A percentile compares a stretch with the other conserved stretches of the same genome.
phyloP scores from a whole-genome alignment of 1,140 invertebrate genomes.

The Dendroctonus valens region DNA sequence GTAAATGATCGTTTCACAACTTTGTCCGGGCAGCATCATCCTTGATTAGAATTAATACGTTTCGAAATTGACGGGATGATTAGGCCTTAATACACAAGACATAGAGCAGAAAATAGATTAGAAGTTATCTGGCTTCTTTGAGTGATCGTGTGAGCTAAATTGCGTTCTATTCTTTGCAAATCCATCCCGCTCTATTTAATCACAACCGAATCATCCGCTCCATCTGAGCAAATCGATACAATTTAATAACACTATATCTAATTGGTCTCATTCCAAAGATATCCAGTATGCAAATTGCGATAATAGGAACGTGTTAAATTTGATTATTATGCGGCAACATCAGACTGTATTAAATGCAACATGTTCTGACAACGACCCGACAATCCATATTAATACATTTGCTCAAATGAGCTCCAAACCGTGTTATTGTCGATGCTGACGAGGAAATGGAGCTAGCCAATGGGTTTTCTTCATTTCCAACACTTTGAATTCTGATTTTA shows the following conservation, averaged over 20 bases:
- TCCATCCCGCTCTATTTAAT: no score
- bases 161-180: no score
- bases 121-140: no score
- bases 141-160: no score
- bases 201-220: no score
- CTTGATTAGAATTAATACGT: slow-evolving; percentile 17
- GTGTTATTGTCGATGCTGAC: no score
- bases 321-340: slow-evolving; percentile 13
- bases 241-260: slow-evolving; percentile 3
- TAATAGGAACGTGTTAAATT: slow-evolving; percentile 11
- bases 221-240: not conserved
- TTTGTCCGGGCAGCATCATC: slow-evolving; percentile 2
- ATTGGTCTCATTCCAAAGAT: slow-evolving; percentile 4
- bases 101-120: not conserved
- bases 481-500: no score
- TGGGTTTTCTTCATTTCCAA: no score
- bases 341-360: slow-evolving; percentile 1
- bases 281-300: slow-evolving; percentile 5
- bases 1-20: slow-evolving; percentile 10
- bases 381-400: no score
- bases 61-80: slow-evolving; percentile 15
- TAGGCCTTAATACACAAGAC: not conserved
- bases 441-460: no score
- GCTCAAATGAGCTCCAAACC: no score
- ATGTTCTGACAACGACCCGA: no score